These are phyloP conservation scores for Scatophagus argus DNA, from an alignment of 2,113 vertebrate genomes.

Conservation along the genomic window DNA sequence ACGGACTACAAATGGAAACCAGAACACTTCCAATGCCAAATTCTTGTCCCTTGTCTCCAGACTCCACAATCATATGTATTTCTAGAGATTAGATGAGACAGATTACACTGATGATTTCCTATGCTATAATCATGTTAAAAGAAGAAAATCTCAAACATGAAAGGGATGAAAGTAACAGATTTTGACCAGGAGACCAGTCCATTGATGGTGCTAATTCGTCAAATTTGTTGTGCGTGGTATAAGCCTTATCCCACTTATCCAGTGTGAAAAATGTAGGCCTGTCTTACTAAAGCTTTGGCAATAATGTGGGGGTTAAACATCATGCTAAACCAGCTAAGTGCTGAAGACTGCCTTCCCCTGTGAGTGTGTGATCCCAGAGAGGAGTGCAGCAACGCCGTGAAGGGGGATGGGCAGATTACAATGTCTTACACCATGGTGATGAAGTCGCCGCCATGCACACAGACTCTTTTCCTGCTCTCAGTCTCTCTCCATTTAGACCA, in stretches of 20 bases:
- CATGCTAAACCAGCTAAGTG: conserved; percentile 10
- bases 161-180: not conserved
- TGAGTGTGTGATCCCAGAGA: conserved; percentile 39
- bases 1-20: too few relatives aligned
- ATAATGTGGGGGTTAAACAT: conserved; percentile 38
- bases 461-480: conserved; percentile 6
- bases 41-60: too few relatives aligned
- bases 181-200: not conserved
- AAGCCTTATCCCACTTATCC: not conserved
- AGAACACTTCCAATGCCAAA: too few relatives aligned
- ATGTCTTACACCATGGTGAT: conserved; percentile 59
- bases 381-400: conserved; percentile 30
- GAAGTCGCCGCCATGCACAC: conserved; percentile 20
- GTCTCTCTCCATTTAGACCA: not conserved
- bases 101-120: not conserved
- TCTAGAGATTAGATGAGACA: not conserved
- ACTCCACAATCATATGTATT: too few relatives aligned
- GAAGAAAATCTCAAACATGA: not conserved
- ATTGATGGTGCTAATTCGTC: not conserved
- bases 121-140: not conserved
- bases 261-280: not conserved
- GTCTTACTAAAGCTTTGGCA: conserved; percentile 17
- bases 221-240: not conserved
- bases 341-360: conserved; percentile 40
- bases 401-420: conserved; percentile 60